Conservation (phyloP, 2,888 invertebrate genomes). For the Aspidapion aeneum region DNA sequence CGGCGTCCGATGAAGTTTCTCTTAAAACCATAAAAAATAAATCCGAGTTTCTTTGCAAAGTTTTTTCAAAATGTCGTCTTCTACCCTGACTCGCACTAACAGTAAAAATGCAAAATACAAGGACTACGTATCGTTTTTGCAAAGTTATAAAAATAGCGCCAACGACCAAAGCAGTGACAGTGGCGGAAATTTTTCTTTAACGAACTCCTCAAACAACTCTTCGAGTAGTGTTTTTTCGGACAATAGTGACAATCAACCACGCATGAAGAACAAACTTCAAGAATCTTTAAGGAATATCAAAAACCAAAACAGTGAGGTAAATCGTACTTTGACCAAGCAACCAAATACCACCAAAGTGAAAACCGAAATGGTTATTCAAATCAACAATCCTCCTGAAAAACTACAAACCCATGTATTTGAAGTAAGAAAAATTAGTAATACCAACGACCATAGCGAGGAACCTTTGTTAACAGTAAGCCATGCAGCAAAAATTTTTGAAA, state of each 20-base stretch:
- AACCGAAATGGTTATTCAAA: slow-evolving; percentile 40
- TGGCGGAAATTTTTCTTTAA: slow-evolving; percentile 30
- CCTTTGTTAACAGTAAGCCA: slow-evolving; percentile 15
- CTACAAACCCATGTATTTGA: slow-evolving; percentile 22
- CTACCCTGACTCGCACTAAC: slow-evolving; percentile 22
- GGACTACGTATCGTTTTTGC: slow-evolving; percentile 41
- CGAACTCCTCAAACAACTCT: slow-evolving; percentile 29
- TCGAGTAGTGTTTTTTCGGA: slow-evolving; percentile 32
- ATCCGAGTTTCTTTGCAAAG: too few species aligned
- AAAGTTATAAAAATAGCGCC: slow-evolving; percentile 36
- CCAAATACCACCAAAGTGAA: slow-evolving; percentile 24
- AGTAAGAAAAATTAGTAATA: slow-evolving; percentile 17
- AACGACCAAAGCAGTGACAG: slow-evolving; percentile 34
- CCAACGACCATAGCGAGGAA: slow-evolving; percentile 9
- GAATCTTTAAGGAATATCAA: slow-evolving; percentile 33
- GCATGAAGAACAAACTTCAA: slow-evolving; percentile 26
- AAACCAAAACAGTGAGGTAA: slow-evolving; percentile 28
- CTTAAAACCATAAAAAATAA: background rate
- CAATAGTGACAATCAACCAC: slow-evolving; percentile 18
- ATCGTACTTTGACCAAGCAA: background rate
- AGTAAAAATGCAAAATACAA: slow-evolving; percentile 35
- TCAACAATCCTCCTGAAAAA: slow-evolving; percentile 22
- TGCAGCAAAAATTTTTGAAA: slow-evolving; percentile 25
- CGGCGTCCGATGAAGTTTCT: background rate
- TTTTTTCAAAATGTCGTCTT: slow-evolving; percentile 22